Base-by-base conservation (phyloP, 2,113 vertebrate genomes). In the Dicerorhinus sumatrensis region DNA sequence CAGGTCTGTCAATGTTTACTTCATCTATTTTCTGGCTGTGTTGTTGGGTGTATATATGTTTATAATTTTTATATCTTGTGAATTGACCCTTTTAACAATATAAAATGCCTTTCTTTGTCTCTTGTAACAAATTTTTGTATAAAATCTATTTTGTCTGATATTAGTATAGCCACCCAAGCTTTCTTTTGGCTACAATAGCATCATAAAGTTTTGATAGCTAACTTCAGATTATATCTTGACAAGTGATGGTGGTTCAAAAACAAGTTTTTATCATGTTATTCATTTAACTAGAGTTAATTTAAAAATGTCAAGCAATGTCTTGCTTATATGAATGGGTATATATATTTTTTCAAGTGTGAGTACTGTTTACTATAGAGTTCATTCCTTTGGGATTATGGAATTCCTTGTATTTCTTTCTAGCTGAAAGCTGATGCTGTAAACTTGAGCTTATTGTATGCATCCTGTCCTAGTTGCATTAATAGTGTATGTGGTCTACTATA, bases 211-310 rank as follows among this genome's bases (percentile, higher is more conserved):
- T 69, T 73, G 54, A 65, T 73, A 73, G n/a, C 23, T 56, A 86
- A 81, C 73, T 96, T 56, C 29, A 87, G n/a, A 87, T 80, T 65
- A 73, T 87, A 80, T 87, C 27, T 86, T 56, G 36, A 46, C 75
- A 85, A 73, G 46, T 92, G 65, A 46, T n/a, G 21, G 25, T 81
- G 33, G 18, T 82, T 73, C 54, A 82, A 60, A 87, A 79, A 69
- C 69, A 87, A 81, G 27, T 94, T 80, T 48, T 94, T 73, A 20
- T 81, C n/a, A 29, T 72, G 12, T 62, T 72, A 81, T 79, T 58
- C 23, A 73, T 82, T 73, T 89, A 65, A 12, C 36, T 42, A 10
- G 27, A 63, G 25, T 81, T 86, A 86, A 7, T 60, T 72, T 70
- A 31, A 20, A 89, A 88, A 70, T 88, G 27, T 73, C 65, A 73